Base-by-base conservation (phyloP, 2,113 vertebrate genomes). In the Burhinus bistriatus region DNA sequence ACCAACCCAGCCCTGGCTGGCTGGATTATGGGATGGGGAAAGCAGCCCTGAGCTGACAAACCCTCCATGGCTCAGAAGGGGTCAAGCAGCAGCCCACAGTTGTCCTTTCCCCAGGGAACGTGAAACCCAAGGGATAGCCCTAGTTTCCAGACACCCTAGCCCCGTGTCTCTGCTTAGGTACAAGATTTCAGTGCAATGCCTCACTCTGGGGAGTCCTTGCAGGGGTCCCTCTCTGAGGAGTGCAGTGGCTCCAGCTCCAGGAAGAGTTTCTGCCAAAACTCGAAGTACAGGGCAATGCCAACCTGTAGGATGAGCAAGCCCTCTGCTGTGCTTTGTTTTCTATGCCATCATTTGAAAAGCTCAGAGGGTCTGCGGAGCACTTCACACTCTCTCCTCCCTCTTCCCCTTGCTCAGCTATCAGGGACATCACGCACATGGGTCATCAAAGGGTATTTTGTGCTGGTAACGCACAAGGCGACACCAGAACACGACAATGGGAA, bases 81-180 rank as follows among this genome's bases (percentile, higher is more conserved):
- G 58, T 38, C 27, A 47, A 62, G 11, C 68, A 80, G 72, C 44
- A 90, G 68, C 78, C 52, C 69, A 20, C 23, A 45, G 85, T 20
- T 15, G 9, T 23, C 47, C 58, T 45, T 30, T 11, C n/a, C 44
- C 36, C 2, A 8, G 3, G 4, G 29, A 51, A 32, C 0, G 7
- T 4, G 21, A 76, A 34, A 16, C 13, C 55, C 12, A 6, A 38
- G 42, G 66, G n/a, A 15, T 6, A 90, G 34, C n/a, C 29, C 49
- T 52, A 3, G 0, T 54, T 69, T 44, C 21, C 44, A 62, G 42
- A 2, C 26, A 45, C 5, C 38, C 62, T 12, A 22, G 12, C 38
- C n/a, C 54, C 20, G 2, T 3, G 1, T 3, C 23, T 27, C 55
- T 47, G 20, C 1, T 40, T 2, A 2, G 65, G 54, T 12, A 1